Percentiles rank a stretch among this genome's conserved stretches.
Evolutionary conservation across 2,888 invertebrate species (phyloP).

Genomic region (Chloroclystis v-ata): DNA sequence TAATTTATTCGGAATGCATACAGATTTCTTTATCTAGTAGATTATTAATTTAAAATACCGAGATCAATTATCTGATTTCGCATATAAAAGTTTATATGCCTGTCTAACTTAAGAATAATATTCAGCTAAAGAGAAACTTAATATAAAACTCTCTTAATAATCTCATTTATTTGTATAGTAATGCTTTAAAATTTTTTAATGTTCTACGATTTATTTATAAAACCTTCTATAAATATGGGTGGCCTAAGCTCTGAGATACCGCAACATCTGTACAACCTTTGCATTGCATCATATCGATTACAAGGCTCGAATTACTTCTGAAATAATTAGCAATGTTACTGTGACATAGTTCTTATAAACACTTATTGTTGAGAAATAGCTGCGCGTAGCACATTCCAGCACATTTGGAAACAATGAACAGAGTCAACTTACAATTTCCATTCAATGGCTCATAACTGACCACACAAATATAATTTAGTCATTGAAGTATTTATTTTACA

Average conservation of each 20-base stretch:
- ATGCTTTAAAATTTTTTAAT: too few relatives aligned
- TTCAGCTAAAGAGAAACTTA: too few relatives aligned
- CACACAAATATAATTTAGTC: conserved; percentile 28
- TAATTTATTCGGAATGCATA: too few relatives aligned
- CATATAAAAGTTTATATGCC: too few relatives aligned
- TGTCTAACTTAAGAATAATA: too few relatives aligned
- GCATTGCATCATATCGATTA: conserved; percentile 6
- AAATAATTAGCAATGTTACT: not conserved
- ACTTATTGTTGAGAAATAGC: conserved; percentile 7
- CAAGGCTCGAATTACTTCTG: too few relatives aligned
- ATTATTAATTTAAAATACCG: too few relatives aligned
- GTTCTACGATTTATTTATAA: too few relatives aligned
- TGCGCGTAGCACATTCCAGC: conserved; percentile 39
- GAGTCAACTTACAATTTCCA: conserved; percentile 48
- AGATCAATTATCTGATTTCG: too few relatives aligned
- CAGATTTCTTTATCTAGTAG: too few relatives aligned
- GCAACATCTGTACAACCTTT: conserved; percentile 8
- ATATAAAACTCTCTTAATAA: too few relatives aligned
- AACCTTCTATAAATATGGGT: conserved; percentile 25
- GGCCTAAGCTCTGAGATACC: conserved; percentile 11
- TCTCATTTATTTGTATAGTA: too few relatives aligned
- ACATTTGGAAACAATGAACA: conserved; percentile 42
- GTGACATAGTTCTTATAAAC: conserved; percentile 12
- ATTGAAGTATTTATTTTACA: not conserved
- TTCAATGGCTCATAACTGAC: conserved; percentile 32